Evolutionary conservation across 2,113 vertebrate genomes (phyloP).

Genomic region (Chunga burmeisteri): DNA sequence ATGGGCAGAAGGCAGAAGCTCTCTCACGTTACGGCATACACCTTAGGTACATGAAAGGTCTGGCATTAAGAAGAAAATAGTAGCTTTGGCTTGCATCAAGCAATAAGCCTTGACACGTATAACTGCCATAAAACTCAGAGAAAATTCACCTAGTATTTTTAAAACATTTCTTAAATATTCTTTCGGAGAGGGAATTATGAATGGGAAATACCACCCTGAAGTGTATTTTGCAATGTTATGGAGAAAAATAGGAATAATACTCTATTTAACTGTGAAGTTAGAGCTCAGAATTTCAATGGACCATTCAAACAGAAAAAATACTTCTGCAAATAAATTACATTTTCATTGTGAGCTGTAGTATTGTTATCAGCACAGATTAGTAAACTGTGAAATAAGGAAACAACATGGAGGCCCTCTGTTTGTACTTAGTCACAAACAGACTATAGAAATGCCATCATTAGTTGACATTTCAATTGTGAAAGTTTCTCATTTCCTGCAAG

Average conservation of each 20-base stretch:
- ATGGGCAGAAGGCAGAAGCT: background rate
- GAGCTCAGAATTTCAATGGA: background rate
- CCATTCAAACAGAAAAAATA: background rate
- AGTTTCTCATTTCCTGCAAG: conserved; percentile 64
- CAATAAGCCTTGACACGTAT: background rate
- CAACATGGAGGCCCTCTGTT: background rate
- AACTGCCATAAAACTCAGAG: background rate
- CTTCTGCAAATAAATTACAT: background rate
- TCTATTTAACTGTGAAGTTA: background rate
- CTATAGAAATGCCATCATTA: conserved; percentile 19
- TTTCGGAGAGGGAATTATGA: background rate
- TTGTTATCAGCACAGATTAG: background rate
- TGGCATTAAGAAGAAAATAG: background rate
- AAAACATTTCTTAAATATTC: background rate
- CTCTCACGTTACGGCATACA: background rate
- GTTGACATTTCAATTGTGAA: conserved; percentile 35
- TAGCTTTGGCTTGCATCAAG: background rate
- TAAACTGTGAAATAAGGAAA: conserved; percentile 16
- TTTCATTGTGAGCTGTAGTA: background rate
- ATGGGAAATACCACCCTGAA: background rate
- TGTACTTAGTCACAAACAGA: conserved; percentile 7
- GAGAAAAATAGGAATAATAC: background rate
- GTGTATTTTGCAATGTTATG: background rate
- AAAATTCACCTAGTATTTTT: background rate
- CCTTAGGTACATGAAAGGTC: background rate